Percentiles rank a stretch among this genome's conserved stretches.
Conservation (phyloP, 30 jellyfish, hydroid and myxozoan species). For the Morbakka virulenta region DNA sequence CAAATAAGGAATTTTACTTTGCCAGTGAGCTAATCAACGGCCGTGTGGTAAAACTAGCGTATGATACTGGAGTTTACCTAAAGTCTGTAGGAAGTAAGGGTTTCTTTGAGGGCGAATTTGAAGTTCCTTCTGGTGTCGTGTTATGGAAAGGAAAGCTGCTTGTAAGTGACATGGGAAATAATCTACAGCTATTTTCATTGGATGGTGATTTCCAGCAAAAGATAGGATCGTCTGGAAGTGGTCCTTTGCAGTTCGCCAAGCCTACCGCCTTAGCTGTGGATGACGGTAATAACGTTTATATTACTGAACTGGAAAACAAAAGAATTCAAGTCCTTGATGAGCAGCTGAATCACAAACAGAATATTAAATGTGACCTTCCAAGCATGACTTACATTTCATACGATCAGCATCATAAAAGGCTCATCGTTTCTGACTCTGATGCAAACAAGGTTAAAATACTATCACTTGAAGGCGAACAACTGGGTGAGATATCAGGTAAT, state of each 20-base stretch:
- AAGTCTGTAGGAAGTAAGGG: conserved; percentile 8
- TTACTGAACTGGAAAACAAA: neutral
- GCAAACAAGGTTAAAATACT: neutral
- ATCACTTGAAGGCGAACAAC: neutral
- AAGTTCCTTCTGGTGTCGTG: conserved; percentile 33
- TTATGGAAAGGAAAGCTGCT: conserved; percentile 7
- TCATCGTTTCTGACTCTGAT: neutral
- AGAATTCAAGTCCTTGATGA: neutral
- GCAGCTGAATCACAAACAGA: neutral
- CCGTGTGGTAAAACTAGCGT: neutral
- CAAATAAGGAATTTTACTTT: conserved; percentile 5
- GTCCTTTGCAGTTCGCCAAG: neutral
- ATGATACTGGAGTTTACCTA: neutral
- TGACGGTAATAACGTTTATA: neutral
- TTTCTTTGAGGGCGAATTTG: conserved; percentile 1
- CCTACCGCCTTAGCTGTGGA: neutral
- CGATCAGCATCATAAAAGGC: neutral
- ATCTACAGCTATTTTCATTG: conserved; percentile 6
- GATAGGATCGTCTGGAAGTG: neutral
- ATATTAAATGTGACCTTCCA: neutral
- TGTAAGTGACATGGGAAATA: conserved; percentile 21
- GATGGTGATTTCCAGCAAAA: conserved; percentile 8
- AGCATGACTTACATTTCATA: neutral
- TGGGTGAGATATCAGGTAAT: neutral
- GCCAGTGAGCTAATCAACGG: conserved; percentile 19